Evolutionary conservation across 37 sponge, comb jelly and placozoan species (phyloP).

Genomic region (Cladorhizidae sp.): DNA sequence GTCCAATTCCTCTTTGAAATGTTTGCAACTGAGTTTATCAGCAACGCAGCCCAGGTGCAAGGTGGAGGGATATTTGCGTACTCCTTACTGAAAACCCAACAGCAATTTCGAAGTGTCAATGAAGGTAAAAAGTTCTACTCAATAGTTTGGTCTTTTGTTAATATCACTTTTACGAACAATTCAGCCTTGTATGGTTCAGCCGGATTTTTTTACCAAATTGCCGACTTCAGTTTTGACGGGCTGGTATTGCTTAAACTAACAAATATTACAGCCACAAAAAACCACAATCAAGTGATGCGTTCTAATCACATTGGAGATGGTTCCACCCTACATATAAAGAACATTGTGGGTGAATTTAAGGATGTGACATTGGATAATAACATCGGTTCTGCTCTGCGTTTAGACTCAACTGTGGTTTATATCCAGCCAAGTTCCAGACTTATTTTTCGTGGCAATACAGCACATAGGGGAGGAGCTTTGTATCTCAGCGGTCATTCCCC

Average conservation of each 20-base stretch:
- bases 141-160: background rate
- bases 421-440: background rate
- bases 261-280: background rate
- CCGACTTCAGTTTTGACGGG: background rate
- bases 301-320: background rate
- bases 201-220: background rate
- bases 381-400: background rate
- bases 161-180: background rate
- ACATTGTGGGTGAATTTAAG: background rate
- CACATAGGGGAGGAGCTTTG: background rate
- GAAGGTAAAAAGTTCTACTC: background rate
- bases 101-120: background rate
- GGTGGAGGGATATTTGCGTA: background rate
- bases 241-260: background rate
- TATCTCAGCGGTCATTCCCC: background rate
- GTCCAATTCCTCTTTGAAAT: background rate
- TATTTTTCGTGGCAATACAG: background rate
- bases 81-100: background rate
- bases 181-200: background rate
- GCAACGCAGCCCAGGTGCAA: background rate
- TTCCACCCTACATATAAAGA: background rate
- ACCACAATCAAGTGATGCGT: background rate
- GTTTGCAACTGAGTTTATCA: background rate
- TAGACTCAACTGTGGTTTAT: background rate
- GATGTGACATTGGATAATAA: slow-evolving; percentile 2